A percentile compares a stretch with the other conserved stretches of the same genome.
Evolutionary conservation across 2,888 invertebrate genomes (phyloP).

Genomic region (Eudemis profundana): DNA sequence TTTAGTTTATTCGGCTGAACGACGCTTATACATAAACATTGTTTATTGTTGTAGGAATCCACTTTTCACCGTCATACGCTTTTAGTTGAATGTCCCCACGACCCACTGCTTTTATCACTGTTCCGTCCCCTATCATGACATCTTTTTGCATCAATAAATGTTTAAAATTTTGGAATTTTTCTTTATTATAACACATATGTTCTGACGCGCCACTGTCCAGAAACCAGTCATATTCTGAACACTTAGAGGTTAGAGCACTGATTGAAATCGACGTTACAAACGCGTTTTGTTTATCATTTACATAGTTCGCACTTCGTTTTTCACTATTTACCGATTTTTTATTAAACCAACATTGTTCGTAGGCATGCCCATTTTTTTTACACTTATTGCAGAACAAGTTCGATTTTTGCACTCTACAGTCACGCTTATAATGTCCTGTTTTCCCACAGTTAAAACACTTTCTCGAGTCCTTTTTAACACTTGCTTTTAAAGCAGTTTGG

Average conservation of each 20-base stretch:
- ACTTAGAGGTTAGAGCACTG: constrained; percentile 10
- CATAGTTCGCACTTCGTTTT: constrained; percentile 8
- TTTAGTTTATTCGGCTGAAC: too few relatives aligned
- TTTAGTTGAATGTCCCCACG: constrained; percentile 9
- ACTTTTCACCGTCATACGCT: not conserved
- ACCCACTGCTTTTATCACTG: constrained; percentile 10
- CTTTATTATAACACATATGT: constrained; percentile 36
- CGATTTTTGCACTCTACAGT: too few relatives aligned
- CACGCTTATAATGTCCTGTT: too few relatives aligned
- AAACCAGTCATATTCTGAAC: constrained; percentile 23
- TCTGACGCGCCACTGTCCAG: constrained; percentile 42
- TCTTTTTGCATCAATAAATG: not conserved
- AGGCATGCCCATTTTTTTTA: constrained; percentile 4
- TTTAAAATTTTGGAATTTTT: constrained; percentile 2
- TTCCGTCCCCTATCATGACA: constrained; percentile 5
- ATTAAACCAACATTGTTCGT: constrained; percentile 20
- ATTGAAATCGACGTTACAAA: constrained; percentile 9
- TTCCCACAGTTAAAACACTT: constrained; percentile 3
- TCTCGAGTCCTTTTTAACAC: not conserved
- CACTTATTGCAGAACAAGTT: too few relatives aligned
- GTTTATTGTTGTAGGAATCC: constrained; percentile 7
- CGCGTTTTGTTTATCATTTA: constrained; percentile 12
- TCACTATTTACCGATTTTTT: constrained; percentile 8
- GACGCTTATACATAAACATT: not conserved
- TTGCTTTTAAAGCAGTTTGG: constrained; percentile 9